Evolutionary conservation across 2,797 vertebrate species (phyloP).

Genomic region (Pelodytes ibericus): DNA sequence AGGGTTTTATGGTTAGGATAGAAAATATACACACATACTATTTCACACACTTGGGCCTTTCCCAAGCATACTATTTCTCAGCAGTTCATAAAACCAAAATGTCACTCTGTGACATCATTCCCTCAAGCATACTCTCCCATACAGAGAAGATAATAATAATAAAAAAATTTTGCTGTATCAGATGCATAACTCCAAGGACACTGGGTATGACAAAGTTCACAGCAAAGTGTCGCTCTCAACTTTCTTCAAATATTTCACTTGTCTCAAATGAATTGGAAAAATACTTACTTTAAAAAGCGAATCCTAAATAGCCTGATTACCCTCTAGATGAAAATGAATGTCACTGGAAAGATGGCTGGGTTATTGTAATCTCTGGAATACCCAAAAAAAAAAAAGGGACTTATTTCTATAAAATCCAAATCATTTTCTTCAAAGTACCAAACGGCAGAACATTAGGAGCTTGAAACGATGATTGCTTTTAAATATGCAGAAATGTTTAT

Average conservation of each 20-base stretch:
- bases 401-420: slow-evolving; percentile 12
- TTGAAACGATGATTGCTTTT: too few relatives aligned
- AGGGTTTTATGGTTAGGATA: too few relatives aligned
- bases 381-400: too few relatives aligned
- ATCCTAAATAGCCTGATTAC: slow-evolving; percentile 48
- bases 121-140: slow-evolving; percentile 34
- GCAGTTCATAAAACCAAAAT: slow-evolving; percentile 37
- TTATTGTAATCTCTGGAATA: slow-evolving; percentile 21
- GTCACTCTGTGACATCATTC: slow-evolving; percentile 41
- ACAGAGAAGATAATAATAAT: slow-evolving; percentile 20
- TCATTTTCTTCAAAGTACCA: slow-evolving; percentile 9
- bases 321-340: slow-evolving; percentile 41
- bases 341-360: slow-evolving; percentile 54
- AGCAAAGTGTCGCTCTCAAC: slow-evolving; percentile 14
- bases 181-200: slow-evolving; percentile 42
- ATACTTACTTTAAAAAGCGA: slow-evolving; percentile 46
- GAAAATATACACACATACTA: too few relatives aligned
- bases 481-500: too few relatives aligned
- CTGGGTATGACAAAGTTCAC: slow-evolving; percentile 14
- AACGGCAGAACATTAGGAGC: too few relatives aligned
- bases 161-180: slow-evolving; percentile 28
- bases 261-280: slow-evolving; percentile 52
- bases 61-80: not conserved
- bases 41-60: too few relatives aligned
- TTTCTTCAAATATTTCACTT: slow-evolving; percentile 45